Evolutionary conservation across 2,888 invertebrate genomes (phyloP).

Genomic region (Melangyna quadrimaculata): DNA sequence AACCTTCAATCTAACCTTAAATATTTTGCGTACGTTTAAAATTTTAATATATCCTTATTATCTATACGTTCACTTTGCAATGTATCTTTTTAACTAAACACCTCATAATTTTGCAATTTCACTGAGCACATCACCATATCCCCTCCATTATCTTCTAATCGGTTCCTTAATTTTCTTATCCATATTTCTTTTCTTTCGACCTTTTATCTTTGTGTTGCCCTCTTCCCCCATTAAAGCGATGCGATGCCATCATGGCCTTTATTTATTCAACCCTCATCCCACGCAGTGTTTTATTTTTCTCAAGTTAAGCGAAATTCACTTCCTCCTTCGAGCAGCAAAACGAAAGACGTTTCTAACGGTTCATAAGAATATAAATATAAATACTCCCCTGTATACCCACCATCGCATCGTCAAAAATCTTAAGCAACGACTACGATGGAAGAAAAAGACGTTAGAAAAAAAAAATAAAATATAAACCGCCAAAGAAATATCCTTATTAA

Average conservation of each 20-base stretch:
- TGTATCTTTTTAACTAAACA: slow-evolving; percentile 37
- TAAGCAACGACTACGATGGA: slow-evolving; percentile 12
- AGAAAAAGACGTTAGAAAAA: neutral
- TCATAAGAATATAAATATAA: slow-evolving; percentile 21
- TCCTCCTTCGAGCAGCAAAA: slow-evolving; percentile 17
- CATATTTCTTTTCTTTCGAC: slow-evolving; percentile 41
- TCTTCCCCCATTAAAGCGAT: slow-evolving; percentile 21
- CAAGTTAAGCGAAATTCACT: slow-evolving; percentile 46
- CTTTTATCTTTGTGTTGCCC: slow-evolving; percentile 37
- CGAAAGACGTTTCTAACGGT: slow-evolving; percentile 37
- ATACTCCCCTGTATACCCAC: neutral
- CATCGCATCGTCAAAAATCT: neutral
- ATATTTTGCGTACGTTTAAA: neutral
- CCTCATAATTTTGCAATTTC: slow-evolving; percentile 63
- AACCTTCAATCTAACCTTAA: neutral
- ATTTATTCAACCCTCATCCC: slow-evolving; percentile 29
- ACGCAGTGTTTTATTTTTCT: neutral
- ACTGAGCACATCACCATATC: slow-evolving; percentile 59
- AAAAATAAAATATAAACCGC: neutral
- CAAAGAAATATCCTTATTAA: slow-evolving; percentile 55
- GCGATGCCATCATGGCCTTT: slow-evolving; percentile 26
- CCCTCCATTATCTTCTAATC: slow-evolving; percentile 62
- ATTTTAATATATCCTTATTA: slow-evolving; percentile 25
- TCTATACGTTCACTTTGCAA: neutral
- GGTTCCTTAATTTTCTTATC: slow-evolving; percentile 57